A percentile compares a stretch with the other conserved stretches of the same genome.
Conservation (phyloP, 2,797 vertebrate genomes). For the Syngnathus rostellatus region DNA sequence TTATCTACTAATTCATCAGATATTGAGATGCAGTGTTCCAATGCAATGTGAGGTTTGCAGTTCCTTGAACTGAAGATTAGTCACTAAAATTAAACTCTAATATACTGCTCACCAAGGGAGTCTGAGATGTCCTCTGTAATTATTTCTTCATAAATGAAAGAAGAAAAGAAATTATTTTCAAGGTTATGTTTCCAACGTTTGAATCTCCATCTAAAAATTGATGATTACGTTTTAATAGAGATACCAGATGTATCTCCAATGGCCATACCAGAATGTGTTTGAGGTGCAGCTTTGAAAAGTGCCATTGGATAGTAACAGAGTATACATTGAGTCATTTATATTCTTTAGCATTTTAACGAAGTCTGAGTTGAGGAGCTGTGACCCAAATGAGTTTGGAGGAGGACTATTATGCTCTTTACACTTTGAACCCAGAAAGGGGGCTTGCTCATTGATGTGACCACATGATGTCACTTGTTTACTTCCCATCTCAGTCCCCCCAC, state of each 20-base stretch:
- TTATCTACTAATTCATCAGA: neutral
- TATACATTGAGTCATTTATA: neutral
- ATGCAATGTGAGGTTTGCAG: neutral
- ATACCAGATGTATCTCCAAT: too few relatives aligned
- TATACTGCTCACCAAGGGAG: neutral
- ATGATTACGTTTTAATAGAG: constrained; percentile 9
- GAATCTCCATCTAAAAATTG: constrained; percentile 12
- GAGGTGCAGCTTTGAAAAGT: neutral
- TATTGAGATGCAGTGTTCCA: neutral
- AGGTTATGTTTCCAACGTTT: constrained; percentile 18
- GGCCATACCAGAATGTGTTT: neutral
- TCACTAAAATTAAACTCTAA: neutral
- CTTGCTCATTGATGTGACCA: neutral
- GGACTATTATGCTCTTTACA: constrained; percentile 10
- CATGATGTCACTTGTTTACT: neutral
- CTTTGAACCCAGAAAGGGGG: neutral
- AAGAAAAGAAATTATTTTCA: constrained; percentile 27
- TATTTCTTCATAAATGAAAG: constrained; percentile 20
- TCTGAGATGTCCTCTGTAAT: constrained; percentile 4
- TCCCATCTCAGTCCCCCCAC: too few relatives aligned
- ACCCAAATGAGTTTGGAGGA: constrained; percentile 7
- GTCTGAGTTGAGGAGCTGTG: constrained; percentile 10
- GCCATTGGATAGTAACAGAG: neutral
- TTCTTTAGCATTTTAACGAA: neutral
- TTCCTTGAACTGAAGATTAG: neutral